Evolutionary conservation across 2,113 vertebrate genomes (phyloP).

Genomic region (Rattus norvegicus): GRCr8 NC_086033.1:4427001-4427500

Average conservation of each 20-base stretch:
- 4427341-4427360: neutral
- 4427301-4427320: neutral
- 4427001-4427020: neutral
- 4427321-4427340: conserved; percentile 4
- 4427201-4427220: neutral
- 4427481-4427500: neutral
- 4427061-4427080: neutral
- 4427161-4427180: neutral
- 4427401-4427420: neutral
- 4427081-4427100: neutral
- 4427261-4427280: neutral
- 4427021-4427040: neutral
- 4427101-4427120: neutral
- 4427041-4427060: neutral
- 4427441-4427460: neutral
- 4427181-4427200: neutral
- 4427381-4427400: neutral
- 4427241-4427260: neutral
- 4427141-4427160: neutral
- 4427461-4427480: neutral
- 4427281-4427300: neutral
- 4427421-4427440: neutral
- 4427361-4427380: neutral
- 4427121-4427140: neutral
- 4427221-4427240: neutral